A percentile compares a stretch with the other conserved stretches of the same genome.
Conservation (phyloP, 2,797 vertebrate species). For the Platyrinchus mystaceus region DNA sequence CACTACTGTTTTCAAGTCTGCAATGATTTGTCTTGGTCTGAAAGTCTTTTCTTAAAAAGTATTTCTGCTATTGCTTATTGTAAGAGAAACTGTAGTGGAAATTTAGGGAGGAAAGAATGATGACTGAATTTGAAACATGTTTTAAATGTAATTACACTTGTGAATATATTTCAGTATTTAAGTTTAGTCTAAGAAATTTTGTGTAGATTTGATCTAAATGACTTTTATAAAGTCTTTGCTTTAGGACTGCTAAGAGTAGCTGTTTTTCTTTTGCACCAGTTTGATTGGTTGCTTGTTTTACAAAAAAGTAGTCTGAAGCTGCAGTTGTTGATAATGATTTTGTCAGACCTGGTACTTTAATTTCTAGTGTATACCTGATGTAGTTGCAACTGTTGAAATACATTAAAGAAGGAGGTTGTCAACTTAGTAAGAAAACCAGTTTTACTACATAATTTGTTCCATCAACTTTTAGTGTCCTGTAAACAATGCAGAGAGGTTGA, state of each 20-base stretch:
- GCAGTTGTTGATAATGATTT: not conserved
- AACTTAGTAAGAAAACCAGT: not conserved
- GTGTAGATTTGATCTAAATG: not conserved
- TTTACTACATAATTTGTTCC: not conserved
- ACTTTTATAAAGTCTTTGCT: not conserved
- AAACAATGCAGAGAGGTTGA: not conserved
- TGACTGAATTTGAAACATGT: not conserved
- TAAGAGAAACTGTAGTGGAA: not conserved
- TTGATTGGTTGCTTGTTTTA: not conserved
- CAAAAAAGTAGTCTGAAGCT: not conserved
- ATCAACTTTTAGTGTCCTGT: not conserved
- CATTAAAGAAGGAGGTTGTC: not conserved
- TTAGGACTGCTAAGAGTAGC: not conserved
- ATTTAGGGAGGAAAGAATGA: not conserved
- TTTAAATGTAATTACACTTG: not conserved
- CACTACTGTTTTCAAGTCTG: not conserved
- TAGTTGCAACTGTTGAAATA: not conserved
- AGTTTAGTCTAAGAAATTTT: not conserved
- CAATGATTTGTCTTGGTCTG: not conserved
- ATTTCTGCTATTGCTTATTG: not conserved
- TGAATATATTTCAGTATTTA: not conserved
- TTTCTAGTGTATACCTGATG: not conserved
- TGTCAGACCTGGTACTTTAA: not conserved
- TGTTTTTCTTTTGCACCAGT: not conserved
- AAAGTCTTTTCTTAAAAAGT: not conserved